These are phyloP conservation scores for Ctenopoma multispine DNA, from an alignment of 2,797 vertebrate genomes.

Conservation along the genomic window DNA sequence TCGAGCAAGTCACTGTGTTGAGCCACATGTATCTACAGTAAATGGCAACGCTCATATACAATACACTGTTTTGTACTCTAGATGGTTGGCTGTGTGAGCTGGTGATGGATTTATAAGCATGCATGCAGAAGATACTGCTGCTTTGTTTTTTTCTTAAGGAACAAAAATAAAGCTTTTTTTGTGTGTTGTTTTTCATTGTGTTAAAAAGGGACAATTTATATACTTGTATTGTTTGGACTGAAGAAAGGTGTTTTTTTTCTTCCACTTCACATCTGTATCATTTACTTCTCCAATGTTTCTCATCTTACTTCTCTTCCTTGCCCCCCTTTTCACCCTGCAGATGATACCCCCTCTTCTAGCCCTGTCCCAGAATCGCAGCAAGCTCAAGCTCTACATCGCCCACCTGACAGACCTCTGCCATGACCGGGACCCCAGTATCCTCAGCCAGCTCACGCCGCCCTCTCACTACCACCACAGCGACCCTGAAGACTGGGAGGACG, in stretches of 20 bases:
- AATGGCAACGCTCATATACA: background rate
- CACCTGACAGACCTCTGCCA: conserved; percentile 97
- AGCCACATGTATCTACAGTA: background rate
- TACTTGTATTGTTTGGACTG: background rate
- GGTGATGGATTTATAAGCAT: conserved; percentile 18
- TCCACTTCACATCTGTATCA: background rate
- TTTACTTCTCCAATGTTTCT: background rate
- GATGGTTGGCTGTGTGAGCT: conserved; percentile 14
- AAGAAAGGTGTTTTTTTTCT: background rate
- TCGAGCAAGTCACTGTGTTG: conserved; percentile 1
- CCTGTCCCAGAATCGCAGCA: conserved; percentile 97
- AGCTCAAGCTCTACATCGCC: conserved; percentile 97
- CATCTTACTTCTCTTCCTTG: background rate
- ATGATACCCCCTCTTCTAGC: conserved; percentile 96
- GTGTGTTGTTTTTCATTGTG: conserved; percentile 13
- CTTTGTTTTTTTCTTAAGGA: conserved; percentile 6
- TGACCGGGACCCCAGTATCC: conserved; percentile 94
- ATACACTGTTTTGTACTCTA: background rate
- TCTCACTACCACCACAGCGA: conserved; percentile 91
- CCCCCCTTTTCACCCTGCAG: conserved; percentile 71
- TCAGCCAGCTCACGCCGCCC: conserved; percentile 91
- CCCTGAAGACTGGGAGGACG: conserved; percentile 91
- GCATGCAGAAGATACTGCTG: conserved; percentile 44
- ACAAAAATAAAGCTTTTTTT: background rate
- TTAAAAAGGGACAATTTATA: conserved; percentile 7